phyloP scores from a whole-genome alignment of 2,888 invertebrate species.

The Luffia ferchaultella region DNA sequence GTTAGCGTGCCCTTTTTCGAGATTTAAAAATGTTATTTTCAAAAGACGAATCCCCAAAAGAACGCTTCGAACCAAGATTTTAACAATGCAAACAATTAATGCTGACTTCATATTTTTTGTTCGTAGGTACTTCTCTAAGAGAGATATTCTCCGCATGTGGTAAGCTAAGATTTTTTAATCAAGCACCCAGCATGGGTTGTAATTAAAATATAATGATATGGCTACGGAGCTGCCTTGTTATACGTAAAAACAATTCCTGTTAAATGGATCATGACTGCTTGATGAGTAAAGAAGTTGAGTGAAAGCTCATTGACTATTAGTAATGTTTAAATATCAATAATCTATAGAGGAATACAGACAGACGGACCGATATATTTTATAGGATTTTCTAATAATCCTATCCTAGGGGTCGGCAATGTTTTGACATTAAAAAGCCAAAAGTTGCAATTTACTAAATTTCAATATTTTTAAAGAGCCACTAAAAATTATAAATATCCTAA shows the following conservation, averaged over 20 bases:
- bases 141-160: constrained; percentile 9
- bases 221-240: constrained; percentile 11
- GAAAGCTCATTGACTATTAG: neutral
- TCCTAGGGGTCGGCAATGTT: no score
- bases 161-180: constrained; percentile 40
- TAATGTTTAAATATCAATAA: constrained; percentile 15
- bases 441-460: no score
- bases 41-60: no score
- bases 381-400: no score
- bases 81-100: no score
- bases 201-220: constrained; percentile 49
- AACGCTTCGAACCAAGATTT: no score
- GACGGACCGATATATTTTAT: no score
- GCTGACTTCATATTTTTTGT: neutral
- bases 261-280: neutral
- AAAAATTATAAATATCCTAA: no score
- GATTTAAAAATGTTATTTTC: no score
- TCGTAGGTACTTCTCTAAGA: neutral
- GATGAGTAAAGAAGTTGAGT: neutral
- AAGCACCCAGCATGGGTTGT: constrained; percentile 38
- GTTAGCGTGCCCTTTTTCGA: no score
- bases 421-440: no score
- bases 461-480: no score
- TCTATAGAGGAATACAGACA: constrained; percentile 16
- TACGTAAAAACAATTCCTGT: neutral